Evolutionary conservation across 1,140 invertebrate genomes (phyloP).

Genomic region (Bombus fervidus): DNA sequence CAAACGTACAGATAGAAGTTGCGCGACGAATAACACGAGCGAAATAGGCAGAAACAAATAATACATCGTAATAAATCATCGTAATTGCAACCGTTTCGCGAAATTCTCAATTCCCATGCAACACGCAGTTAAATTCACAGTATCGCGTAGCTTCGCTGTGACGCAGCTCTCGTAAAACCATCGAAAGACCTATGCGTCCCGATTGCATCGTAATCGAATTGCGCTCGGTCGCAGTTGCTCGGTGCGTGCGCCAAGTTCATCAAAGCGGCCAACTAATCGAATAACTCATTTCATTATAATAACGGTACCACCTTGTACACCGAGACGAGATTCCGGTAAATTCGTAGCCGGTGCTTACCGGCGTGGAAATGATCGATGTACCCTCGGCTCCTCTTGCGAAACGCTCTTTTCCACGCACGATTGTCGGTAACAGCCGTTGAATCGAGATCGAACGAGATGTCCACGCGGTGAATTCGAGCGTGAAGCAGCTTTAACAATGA

Average conservation of each 20-base stretch:
- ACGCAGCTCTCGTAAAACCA: too few relatives aligned
- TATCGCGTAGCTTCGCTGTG: too few relatives aligned
- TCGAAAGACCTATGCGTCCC: too few relatives aligned
- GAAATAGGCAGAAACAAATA: too few relatives aligned
- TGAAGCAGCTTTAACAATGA: conserved; percentile 61
- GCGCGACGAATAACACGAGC: too few relatives aligned
- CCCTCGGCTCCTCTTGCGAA: not conserved
- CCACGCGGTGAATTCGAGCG: conserved; percentile 56
- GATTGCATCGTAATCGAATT: not conserved
- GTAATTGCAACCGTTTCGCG: too few relatives aligned
- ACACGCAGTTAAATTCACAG: too few relatives aligned
- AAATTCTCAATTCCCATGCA: too few relatives aligned
- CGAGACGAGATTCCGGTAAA: not conserved
- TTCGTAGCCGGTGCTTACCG: not conserved
- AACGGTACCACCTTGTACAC: not conserved
- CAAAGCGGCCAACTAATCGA: not conserved
- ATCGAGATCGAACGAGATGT: conserved; percentile 34
- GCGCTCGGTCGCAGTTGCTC: not conserved
- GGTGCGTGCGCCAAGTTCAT: not conserved
- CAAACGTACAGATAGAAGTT: too few relatives aligned
- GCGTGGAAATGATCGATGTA: conserved; percentile 17
- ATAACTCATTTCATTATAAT: conserved; percentile 2
- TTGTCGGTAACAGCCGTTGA: not conserved
- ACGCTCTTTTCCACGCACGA: conserved; percentile 4
- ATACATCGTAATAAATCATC: too few relatives aligned